These are phyloP conservation scores for Hemibagrus wyckioides DNA, from an alignment of 2,113 vertebrate species.

Conservation along the genomic window DNA sequence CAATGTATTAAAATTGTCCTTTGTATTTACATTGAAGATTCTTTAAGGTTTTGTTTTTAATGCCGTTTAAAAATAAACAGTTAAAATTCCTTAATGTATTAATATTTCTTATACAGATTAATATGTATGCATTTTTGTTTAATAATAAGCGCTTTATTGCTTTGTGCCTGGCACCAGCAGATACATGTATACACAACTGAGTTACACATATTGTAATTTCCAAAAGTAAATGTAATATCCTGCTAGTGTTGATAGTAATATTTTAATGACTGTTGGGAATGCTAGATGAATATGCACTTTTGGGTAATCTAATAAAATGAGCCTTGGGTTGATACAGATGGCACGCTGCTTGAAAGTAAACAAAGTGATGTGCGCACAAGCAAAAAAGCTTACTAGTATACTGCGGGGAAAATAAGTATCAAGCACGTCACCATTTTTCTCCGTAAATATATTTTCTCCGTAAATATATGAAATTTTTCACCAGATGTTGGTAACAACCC, in stretches of 20 bases:
- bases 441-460: no score
- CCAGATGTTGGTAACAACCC: no score
- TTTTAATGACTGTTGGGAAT: slow-evolving; percentile 33
- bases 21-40: neutral
- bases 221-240: slow-evolving; percentile 49
- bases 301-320: slow-evolving; percentile 11
- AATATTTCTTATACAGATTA: neutral
- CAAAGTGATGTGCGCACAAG: neutral
- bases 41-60: neutral
- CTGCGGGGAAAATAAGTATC: no score
- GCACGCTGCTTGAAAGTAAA: slow-evolving; percentile 26
- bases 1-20: neutral
- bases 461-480: no score
- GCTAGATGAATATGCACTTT: neutral
- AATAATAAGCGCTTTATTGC: slow-evolving; percentile 35
- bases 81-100: slow-evolving; percentile 14
- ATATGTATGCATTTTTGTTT: neutral
- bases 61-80: neutral
- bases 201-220: slow-evolving; percentile 2
- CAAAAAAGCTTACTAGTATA: neutral
- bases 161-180: slow-evolving; percentile 8
- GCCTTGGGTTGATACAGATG: neutral
- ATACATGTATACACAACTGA: slow-evolving; percentile 25
- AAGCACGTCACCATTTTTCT: no score
- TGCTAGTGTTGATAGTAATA: slow-evolving; percentile 17